These are phyloP conservation scores for Scortum barcoo DNA, from an alignment of 2,113 vertebrate genomes.

Conservation along the genomic window DNA sequence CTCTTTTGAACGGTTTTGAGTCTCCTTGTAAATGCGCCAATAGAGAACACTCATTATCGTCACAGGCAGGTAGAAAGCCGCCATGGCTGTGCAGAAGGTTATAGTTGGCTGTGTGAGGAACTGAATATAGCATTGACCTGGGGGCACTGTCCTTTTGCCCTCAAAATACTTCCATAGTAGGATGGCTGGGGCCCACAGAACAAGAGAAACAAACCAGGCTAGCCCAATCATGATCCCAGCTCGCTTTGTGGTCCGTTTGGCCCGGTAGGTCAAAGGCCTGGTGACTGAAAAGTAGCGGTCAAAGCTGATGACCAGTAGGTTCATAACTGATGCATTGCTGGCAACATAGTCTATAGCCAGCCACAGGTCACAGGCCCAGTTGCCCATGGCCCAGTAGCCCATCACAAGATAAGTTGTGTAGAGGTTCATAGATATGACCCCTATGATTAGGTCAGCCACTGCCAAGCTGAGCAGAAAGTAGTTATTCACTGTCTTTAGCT, in stretches of 20 bases:
- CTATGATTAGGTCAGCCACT: constrained; percentile 96
- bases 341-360: constrained; percentile 96
- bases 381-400: constrained; percentile 94
- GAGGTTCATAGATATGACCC: constrained; percentile 98
- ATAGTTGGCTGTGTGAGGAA: constrained; percentile 93
- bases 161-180: constrained; percentile 98
- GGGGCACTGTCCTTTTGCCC: constrained; percentile 91
- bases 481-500: constrained; percentile 98
- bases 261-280: constrained; percentile 94
- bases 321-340: constrained; percentile 98
- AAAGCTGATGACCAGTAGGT: constrained; percentile 97
- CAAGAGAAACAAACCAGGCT: constrained; percentile 95
- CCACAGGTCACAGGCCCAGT: constrained; percentile 96
- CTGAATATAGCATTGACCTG: constrained; percentile 91
- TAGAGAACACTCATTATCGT: constrained; percentile 98
- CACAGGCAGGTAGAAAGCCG: constrained; percentile 97
- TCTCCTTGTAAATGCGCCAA: constrained; percentile 98
- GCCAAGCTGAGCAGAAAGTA: constrained; percentile 97
- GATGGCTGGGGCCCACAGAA: constrained; percentile 98
- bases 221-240: constrained; percentile 96
- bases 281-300: constrained; percentile 98
- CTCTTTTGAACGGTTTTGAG: constrained; percentile 95
- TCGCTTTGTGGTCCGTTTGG: constrained; percentile 96
- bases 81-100: constrained; percentile 96
- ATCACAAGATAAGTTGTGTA: constrained; percentile 96